phyloP scores from a whole-genome alignment of 2,888 invertebrate species.

The Cheilosia variabilis region DNA sequence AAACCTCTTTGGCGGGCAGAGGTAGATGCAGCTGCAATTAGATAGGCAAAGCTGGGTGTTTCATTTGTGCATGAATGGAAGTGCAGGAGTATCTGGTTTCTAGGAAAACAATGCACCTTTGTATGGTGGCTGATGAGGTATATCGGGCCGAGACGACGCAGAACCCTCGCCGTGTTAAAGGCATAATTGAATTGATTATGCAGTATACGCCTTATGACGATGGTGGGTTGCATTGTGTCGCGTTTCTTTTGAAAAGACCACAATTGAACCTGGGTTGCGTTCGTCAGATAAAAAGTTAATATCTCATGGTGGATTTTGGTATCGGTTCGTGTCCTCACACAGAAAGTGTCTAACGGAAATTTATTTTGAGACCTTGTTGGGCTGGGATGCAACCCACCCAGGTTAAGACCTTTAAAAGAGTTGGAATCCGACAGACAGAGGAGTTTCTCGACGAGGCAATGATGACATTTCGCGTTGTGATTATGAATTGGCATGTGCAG shows the following conservation, averaged over 20 bases:
- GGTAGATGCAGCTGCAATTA: slow-evolving; percentile 15
- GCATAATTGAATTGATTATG: slow-evolving; percentile 47
- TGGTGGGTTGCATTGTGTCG: slow-evolving; percentile 11
- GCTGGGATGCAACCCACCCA: not conserved
- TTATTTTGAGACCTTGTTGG: not conserved
- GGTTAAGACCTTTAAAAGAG: not conserved
- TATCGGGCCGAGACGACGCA: not conserved
- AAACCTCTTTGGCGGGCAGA: not conserved
- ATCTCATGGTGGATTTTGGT: slow-evolving; percentile 8
- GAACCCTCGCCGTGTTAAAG: slow-evolving; percentile 9
- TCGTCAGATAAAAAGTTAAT: not conserved
- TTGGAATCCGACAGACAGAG: not conserved
- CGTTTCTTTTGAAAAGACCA: slow-evolving; percentile 7
- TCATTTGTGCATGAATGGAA: slow-evolving; percentile 6
- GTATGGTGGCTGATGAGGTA: slow-evolving; percentile 1
- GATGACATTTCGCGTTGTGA: not conserved
- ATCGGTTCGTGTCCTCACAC: not conserved
- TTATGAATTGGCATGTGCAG: not conserved
- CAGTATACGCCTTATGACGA: not conserved
- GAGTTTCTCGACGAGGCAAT: not conserved
- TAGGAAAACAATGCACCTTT: slow-evolving; percentile 13
- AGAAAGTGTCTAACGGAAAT: slow-evolving; percentile 11
- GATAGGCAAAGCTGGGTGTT: slow-evolving; percentile 15
- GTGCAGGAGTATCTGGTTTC: slow-evolving; percentile 20
- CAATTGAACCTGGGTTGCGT: slow-evolving; percentile 17